Base-by-base conservation (phyloP, 2,113 vertebrate genomes). In the Cyrtonyx montezumae region DNA sequence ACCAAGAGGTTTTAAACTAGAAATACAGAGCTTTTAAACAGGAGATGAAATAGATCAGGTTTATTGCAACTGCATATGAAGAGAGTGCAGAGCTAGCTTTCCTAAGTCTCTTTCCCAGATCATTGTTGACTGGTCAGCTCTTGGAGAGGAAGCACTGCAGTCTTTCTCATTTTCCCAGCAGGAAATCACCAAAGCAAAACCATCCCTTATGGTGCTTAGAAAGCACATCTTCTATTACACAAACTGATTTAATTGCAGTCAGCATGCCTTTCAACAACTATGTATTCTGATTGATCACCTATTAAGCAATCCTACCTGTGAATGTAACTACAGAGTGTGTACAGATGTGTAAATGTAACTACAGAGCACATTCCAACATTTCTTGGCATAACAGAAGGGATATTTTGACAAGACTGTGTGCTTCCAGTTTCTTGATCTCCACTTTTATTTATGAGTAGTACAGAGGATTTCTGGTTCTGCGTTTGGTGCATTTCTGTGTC, bases 371-470 rank as follows among this genome's bases (percentile, higher is more conserved):
- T 74, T 77, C 36, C n/a, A 69, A 14, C 13, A 22, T 62, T 85
- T 69, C 49, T 43, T 76, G 42, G 7, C 82, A 8, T 32, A 53
- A 45, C 68, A 79, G 40, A 74, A 84, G 48, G 62, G 28, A n/a
- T 58, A 65, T 10, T n/a, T 93, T 76, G 53, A 73, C 53, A 84
- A 45, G 45, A 91, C 68, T 20, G 18, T 36, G 13, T 8, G 36
- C 87, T 91, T 73, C 6, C 51, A 13, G 6, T 79, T 92, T 89
- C 59, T 67, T 79, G 36, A 89, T 94, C 81, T 84, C 73, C n/a
- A 2, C 48, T 79, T 78, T 65, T 18, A 37, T 84, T 95, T 92
- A 43, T 71, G 53, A 82, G 12, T 76, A 42, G 30, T 55, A 82
- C 46, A 87, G 76, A 78, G 59, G 37, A 55, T 23, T 63, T 91